A percentile compares a stretch with the other conserved stretches of the same genome.
These are phyloP conservation scores for Phalacrocorax carbo DNA, from an alignment of 2,113 vertebrate genomes.

Conservation along the genomic window DNA sequence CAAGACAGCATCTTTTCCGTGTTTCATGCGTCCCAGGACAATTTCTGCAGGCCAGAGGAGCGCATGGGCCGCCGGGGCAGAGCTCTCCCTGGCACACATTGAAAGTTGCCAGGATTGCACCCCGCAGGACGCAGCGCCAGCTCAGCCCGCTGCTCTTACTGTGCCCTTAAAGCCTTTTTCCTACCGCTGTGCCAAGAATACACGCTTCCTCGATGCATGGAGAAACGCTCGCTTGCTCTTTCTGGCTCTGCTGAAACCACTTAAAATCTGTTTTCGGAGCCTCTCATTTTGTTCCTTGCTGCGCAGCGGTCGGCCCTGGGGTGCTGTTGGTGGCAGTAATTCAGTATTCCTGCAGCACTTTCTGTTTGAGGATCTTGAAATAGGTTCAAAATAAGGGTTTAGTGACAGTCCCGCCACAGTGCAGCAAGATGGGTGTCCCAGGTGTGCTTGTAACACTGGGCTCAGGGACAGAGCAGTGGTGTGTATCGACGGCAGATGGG, in stretches of 20 bases:
- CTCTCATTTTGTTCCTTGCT: accelerated
- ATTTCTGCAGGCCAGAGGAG: background rate
- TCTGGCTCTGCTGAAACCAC: background rate
- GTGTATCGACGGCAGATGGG: background rate
- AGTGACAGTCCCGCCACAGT: background rate
- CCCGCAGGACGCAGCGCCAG: background rate
- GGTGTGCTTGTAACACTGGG: background rate
- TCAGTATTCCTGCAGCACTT: background rate
- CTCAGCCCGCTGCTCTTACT: background rate
- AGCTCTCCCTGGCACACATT: background rate
- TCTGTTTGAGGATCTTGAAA: background rate
- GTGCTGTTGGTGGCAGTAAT: background rate
- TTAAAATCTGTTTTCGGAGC: background rate
- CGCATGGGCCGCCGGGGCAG: background rate
- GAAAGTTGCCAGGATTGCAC: background rate
- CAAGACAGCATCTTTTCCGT: background rate
- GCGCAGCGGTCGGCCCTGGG: background rate
- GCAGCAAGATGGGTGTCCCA: background rate
- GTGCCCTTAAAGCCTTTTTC: background rate
- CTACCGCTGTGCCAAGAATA: background rate
- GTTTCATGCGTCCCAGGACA: background rate
- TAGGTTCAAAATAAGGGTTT: background rate
- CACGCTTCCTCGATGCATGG: accelerated
- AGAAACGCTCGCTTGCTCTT: background rate
- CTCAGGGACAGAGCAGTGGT: background rate